phyloP scores from a whole-genome alignment of 2,113 vertebrate species.

The Leuciscus idus region DNA sequence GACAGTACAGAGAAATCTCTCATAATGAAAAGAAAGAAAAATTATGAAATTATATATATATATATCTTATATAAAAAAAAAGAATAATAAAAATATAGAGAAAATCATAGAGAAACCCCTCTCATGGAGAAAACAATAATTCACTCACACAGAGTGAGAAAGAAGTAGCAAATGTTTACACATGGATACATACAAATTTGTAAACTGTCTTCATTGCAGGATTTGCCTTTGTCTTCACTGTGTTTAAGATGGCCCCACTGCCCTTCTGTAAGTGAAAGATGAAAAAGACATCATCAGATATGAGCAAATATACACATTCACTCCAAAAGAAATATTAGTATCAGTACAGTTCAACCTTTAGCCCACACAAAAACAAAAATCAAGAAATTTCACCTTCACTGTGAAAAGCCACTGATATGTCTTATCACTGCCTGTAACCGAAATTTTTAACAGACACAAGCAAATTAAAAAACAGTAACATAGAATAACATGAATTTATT shows the following conservation, averaged over 20 bases:
- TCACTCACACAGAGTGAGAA: neutral
- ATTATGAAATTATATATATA: no score
- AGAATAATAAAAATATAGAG: neutral
- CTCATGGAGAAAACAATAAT: neutral
- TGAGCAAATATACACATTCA: neutral
- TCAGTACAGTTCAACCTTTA: neutral
- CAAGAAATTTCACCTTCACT: constrained; percentile 86
- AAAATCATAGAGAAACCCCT: neutral
- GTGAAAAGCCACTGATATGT: constrained; percentile 97
- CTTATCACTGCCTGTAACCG: constrained; percentile 88
- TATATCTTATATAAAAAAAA: no score
- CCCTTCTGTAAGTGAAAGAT: constrained; percentile 84
- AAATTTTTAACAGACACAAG: constrained; percentile 51
- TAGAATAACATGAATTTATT: neutral
- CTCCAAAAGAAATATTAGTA: neutral
- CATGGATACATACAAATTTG: constrained; percentile 85
- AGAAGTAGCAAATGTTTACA: constrained; percentile 39
- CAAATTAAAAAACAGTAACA: neutral
- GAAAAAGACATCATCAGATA: neutral
- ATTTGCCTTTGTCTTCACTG: constrained; percentile 96
- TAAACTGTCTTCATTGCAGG: constrained; percentile 98
- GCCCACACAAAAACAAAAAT: neutral
- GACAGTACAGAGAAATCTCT: neutral
- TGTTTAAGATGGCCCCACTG: constrained; percentile 96
- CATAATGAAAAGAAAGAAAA: no score